These are phyloP conservation scores for Corythucha ciliata DNA, from an alignment of 2,888 invertebrate species.

Conservation along the genomic window DNA sequence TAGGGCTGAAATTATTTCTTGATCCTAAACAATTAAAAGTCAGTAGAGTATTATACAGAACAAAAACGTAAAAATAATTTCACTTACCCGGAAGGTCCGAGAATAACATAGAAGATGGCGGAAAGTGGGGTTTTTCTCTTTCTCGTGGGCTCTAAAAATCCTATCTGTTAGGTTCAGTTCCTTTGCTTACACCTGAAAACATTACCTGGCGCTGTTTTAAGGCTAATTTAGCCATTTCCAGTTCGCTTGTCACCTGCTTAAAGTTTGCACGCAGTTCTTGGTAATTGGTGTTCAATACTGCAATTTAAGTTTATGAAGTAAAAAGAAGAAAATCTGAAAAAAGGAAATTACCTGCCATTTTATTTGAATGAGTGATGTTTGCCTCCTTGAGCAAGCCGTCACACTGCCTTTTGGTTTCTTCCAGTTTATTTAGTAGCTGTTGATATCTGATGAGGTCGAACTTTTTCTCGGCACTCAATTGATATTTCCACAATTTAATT, in stretches of 20 bases:
- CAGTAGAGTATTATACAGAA: too few species aligned
- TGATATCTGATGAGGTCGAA: conserved; percentile 9
- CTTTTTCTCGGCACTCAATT: conserved; percentile 20
- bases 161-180: too few species aligned
- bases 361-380: conserved; percentile 16
- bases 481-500: conserved; percentile 26
- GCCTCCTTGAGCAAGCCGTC: conserved; percentile 8
- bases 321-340: background rate
- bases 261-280: conserved; percentile 16
- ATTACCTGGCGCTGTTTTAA: conserved; percentile 23
- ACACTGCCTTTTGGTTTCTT: conserved; percentile 11
- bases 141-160: too few species aligned
- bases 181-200: too few species aligned
- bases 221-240: conserved; percentile 14
- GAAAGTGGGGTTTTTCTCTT: too few species aligned
- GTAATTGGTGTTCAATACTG: conserved; percentile 18
- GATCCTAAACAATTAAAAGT: too few species aligned
- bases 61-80: too few species aligned
- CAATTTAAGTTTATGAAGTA: background rate
- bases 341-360: conserved; percentile 16
- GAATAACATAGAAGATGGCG: too few species aligned
- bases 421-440: conserved; percentile 6
- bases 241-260: conserved; percentile 19
- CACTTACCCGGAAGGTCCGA: too few species aligned
- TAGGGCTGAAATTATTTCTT: too few species aligned